Percentiles rank a stretch among this genome's conserved stretches.
Evolutionary conservation across 1,140 invertebrate genomes (phyloP).

Genomic region (Amphibalanus amphitrite): DNA sequence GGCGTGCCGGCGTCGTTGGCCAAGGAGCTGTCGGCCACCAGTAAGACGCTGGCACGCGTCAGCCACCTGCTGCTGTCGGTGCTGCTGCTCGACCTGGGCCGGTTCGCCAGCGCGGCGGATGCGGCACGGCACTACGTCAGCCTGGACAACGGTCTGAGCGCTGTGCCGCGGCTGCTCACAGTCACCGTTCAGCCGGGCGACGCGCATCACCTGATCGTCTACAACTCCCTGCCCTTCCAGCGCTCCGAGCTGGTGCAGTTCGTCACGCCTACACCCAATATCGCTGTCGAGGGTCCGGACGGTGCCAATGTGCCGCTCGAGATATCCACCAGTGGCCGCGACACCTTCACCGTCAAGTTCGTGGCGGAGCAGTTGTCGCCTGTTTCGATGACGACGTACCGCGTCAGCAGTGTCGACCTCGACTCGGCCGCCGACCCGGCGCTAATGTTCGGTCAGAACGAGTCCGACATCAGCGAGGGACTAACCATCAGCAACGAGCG

Average conservation of each 20-base stretch:
- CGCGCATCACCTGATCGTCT: slow-evolving; percentile 39
- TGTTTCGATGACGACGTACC: slow-evolving; percentile 49
- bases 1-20: not conserved
- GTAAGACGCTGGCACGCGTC: not conserved
- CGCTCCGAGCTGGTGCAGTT: slow-evolving; percentile 56
- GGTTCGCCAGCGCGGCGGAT: not conserved
- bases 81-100: not conserved
- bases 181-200: slow-evolving; percentile 31
- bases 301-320: slow-evolving; percentile 43
- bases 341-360: slow-evolving; percentile 55
- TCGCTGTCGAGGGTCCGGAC: slow-evolving; percentile 47
- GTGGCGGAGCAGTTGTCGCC: slow-evolving; percentile 50
- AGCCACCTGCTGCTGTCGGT: not conserved
- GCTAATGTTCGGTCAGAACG: not conserved
- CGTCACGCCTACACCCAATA: slow-evolving; percentile 44
- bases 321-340: slow-evolving; percentile 55
- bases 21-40: not conserved
- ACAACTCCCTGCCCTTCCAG: slow-evolving; percentile 57
- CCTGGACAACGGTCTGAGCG: not conserved
- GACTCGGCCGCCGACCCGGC: slow-evolving; percentile 22
- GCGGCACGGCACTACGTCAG: not conserved
- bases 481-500: not conserved
- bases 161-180: slow-evolving; percentile 35
- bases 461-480: not conserved
- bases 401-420: slow-evolving; percentile 30